These are phyloP conservation scores for Virgularia gustaviana DNA, from an alignment of 92 coral and sea anemone species.

Conservation along the genomic window DNA sequence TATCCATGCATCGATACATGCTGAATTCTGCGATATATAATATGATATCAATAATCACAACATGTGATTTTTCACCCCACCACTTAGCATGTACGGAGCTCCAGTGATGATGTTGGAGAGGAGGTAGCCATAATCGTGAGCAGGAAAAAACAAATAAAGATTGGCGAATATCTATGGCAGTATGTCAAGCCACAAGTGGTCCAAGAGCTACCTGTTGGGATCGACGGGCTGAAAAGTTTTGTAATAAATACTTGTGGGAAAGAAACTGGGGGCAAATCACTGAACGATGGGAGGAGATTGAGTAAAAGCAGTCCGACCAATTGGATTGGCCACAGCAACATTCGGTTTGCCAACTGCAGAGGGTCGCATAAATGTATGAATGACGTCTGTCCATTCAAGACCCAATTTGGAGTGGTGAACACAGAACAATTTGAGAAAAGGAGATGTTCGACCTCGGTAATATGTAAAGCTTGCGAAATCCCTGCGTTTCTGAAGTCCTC, in stretches of 20 bases:
- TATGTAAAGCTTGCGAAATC: conserved; percentile 38
- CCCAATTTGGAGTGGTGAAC: conserved; percentile 13
- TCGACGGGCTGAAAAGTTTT: conserved; percentile 39
- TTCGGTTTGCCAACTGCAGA: conserved; percentile 32
- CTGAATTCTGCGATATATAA: not conserved
- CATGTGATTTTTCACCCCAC: too few species aligned
- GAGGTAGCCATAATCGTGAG: not conserved
- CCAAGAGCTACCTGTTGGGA: conserved; percentile 34
- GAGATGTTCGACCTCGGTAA: not conserved
- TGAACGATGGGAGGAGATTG: conserved; percentile 21
- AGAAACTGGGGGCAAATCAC: not conserved
- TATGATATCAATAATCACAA: too few species aligned
- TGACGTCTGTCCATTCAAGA: conserved; percentile 9
- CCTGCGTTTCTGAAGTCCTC: not conserved
- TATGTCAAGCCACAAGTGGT: conserved; percentile 21
- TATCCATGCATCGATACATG: too few species aligned
- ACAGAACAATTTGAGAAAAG: conserved; percentile 29
- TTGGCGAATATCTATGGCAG: conserved; percentile 34
- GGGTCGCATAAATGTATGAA: conserved; percentile 14
- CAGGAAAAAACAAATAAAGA: conserved; percentile 19
- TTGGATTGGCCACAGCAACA: not conserved
- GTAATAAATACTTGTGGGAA: not conserved
- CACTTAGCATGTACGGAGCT: not conserved
- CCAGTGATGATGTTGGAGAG: not conserved
- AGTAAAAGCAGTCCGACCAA: conserved; percentile 9